These are phyloP conservation scores for Malthinus seriepunctatus DNA, from an alignment of 2,888 invertebrate genomes.

Conservation along the genomic window DNA sequence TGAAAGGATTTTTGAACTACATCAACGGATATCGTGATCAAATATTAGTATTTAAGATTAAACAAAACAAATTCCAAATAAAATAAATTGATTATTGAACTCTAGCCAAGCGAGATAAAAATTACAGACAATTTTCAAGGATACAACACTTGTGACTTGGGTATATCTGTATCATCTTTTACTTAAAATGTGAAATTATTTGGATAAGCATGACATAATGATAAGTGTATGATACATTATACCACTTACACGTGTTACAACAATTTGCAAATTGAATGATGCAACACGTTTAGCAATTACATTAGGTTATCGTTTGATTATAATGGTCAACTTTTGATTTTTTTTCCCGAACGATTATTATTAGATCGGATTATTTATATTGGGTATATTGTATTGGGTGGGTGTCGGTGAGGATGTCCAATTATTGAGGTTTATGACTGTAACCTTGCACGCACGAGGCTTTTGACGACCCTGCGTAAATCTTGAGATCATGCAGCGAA, in stretches of 20 bases:
- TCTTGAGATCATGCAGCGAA: too few species aligned
- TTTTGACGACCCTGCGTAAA: neutral
- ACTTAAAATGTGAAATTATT: neutral
- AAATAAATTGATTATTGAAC: too few species aligned
- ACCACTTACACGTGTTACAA: neutral
- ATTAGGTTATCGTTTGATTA: neutral
- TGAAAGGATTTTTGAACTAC: too few species aligned
- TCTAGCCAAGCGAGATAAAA: too few species aligned
- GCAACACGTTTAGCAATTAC: neutral
- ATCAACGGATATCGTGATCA: too few species aligned
- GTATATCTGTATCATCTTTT: neutral
- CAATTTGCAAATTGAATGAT: neutral
- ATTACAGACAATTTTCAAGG: neutral
- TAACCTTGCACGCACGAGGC: constrained; percentile 1
- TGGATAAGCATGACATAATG: constrained; percentile 3
- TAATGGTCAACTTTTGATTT: neutral
- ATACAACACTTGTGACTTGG: neutral
- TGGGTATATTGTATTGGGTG: neutral
- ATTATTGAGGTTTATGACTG: constrained; percentile 1
- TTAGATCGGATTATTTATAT: neutral
- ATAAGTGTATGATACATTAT: constrained; percentile 1
- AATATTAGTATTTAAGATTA: too few species aligned
- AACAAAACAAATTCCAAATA: too few species aligned
- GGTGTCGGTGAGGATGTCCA: neutral
- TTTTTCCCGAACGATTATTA: neutral